Conservation (phyloP, 2,113 vertebrate species). For the Emydura subglobosa region DNA sequence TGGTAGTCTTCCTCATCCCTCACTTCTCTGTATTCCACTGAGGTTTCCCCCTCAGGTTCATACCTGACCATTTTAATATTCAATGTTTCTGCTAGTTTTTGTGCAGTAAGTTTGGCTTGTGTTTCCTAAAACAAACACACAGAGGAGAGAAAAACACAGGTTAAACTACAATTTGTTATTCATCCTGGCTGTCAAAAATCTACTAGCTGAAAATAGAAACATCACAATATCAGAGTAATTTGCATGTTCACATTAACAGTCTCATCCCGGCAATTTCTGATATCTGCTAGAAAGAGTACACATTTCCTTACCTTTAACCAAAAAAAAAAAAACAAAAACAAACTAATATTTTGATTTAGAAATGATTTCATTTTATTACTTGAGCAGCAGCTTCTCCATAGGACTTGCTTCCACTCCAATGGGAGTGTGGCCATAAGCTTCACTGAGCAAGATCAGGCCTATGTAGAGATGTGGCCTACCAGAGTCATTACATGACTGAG, state of each 20-base stretch:
- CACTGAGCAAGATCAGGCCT: background rate
- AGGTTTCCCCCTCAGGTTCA: constrained; percentile 84
- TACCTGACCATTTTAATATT: constrained; percentile 87
- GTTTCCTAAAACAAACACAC: constrained; percentile 79
- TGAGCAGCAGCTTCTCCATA: background rate
- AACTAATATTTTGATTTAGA: background rate
- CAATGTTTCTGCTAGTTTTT: constrained; percentile 90
- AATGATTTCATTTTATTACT: background rate
- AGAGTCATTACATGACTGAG: background rate
- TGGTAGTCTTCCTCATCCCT: constrained; percentile 83
- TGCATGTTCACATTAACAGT: background rate
- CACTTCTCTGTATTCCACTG: constrained; percentile 87
- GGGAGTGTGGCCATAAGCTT: background rate
- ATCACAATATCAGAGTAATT: background rate
- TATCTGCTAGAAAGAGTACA: background rate
- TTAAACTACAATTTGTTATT: background rate
- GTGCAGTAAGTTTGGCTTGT: constrained; percentile 91
- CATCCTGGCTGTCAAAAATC: background rate
- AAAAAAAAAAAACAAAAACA: background rate
- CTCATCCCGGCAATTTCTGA: background rate
- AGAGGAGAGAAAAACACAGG: background rate
- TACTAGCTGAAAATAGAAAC: background rate
- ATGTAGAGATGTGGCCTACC: background rate
- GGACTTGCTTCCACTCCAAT: background rate
- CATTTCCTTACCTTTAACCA: background rate